Base-by-base conservation (phyloP, 2,888 invertebrate species). In the Phragmatobia fuliginosa region DNA sequence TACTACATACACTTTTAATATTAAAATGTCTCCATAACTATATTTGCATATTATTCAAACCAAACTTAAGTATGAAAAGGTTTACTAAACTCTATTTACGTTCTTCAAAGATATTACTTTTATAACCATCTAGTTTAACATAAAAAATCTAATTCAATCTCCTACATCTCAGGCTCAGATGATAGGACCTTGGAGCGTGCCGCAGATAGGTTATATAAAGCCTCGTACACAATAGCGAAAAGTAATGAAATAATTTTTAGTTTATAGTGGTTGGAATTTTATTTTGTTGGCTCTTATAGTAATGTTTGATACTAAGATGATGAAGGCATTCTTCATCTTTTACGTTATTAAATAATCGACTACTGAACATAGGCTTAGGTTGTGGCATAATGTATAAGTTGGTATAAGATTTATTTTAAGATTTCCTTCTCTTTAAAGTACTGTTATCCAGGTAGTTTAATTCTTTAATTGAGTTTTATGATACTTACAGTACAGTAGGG, bases 111-210 rank as follows among this genome's bases (percentile, higher is more conserved):
- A 63, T 63, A 62, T 63, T 41, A 59, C 45, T 28, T 32, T 32
- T 31, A 56, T 63, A 71, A 64, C 52, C 31, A 71, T 61, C 16
- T 11, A 33, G 31, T 36, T 63, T 60, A 67, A 36, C 36, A 59
- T 63, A 62, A 70, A 70, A 70, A 70, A 33, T 70, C 38, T 32
- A 67, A 59, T 63, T 67, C 59, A 67, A 67, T 64, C 64, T 66
- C 8, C 52, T 25, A 59, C 62, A 62, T 66, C 66, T 71, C 64
- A 67, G 33, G 56, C 52, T 70, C 25, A 60, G 67, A 67, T 56
- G 71, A 67, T 60, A 71, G 71, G 61, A 64, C 60, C 67, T 67
- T 67, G 36, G 41, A 28, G 62, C 62, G 59, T 49, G 49, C 49
- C 49, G 45, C 14, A 63, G 59, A 63, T 67, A 67, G 28, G 18